phyloP scores from a whole-genome alignment of 1,140 invertebrate species.

The Drosophila willistoni region DNA sequence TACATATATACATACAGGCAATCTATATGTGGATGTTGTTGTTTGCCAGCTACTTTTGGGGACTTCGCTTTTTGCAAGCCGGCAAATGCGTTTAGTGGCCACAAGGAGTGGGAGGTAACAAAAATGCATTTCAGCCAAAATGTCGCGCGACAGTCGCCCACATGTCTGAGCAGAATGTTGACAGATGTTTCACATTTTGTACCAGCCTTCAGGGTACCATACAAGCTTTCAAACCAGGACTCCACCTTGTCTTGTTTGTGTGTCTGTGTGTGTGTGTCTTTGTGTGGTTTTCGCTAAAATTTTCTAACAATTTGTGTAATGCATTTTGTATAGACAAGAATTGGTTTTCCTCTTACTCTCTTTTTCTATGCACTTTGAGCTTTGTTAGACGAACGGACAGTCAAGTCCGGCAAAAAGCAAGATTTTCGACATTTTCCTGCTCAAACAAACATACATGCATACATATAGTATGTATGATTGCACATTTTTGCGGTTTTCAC shows the following conservation, averaged over 20 bases:
- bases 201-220: constrained; percentile 18
- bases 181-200: constrained; percentile 50
- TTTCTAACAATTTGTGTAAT: constrained; percentile 57
- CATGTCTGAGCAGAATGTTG: constrained; percentile 49
- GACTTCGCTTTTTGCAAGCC: constrained; percentile 7
- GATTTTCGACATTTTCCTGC: constrained; percentile 34
- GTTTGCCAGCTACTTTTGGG: constrained; percentile 13
- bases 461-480: not conserved
- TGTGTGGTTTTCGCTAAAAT: constrained; percentile 45
- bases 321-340: constrained; percentile 42
- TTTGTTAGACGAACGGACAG: constrained; percentile 13
- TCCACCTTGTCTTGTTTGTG: not conserved
- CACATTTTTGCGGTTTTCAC: constrained; percentile 29
- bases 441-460: constrained; percentile 26
- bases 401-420: constrained; percentile 31
- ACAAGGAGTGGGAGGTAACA: not conserved
- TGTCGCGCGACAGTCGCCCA: constrained; percentile 41
- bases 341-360: constrained; percentile 3
- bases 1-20: not conserved
- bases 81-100: constrained; percentile 14
- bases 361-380: not conserved
- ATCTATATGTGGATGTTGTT: not conserved
- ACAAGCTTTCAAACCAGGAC: not conserved
- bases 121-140: constrained; percentile 38
- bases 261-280: not conserved